Conservation (phyloP, 2,113 vertebrate species). For the Heloderma charlesbogerti region DNA sequence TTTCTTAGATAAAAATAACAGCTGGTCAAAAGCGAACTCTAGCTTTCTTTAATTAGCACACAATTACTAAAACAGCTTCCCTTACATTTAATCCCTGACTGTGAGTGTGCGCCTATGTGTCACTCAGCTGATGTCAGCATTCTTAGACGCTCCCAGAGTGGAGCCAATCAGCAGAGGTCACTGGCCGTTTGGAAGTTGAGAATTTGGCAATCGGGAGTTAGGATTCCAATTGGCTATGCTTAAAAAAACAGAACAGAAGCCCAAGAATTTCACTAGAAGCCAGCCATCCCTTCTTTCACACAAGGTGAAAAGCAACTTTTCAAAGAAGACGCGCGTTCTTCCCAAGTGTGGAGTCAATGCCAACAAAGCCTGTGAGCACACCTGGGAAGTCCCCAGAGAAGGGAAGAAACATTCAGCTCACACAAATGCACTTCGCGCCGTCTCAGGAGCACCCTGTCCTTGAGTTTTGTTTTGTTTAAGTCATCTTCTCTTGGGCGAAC, state of each 20-base stretch:
- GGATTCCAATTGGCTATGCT: not conserved
- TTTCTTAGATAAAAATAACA: not conserved
- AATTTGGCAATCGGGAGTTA: not conserved
- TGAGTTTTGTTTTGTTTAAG: too few relatives aligned
- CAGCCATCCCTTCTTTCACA: not conserved
- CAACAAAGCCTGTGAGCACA: not conserved
- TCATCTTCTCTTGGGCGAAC: not conserved
- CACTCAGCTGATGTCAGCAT: not conserved
- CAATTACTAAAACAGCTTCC: constrained; percentile 18
- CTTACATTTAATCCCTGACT: not conserved
- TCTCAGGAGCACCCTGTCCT: not conserved
- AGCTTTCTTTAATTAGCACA: not conserved
- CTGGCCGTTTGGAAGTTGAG: not conserved
- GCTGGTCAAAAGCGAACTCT: not conserved
- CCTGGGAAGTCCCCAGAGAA: not conserved
- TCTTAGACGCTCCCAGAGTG: not conserved
- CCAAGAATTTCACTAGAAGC: not conserved
- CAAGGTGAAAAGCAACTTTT: not conserved
- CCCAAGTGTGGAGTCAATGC: not conserved
- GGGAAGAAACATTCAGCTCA: not conserved
- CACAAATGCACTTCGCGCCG: not conserved
- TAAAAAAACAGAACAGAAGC: not conserved
- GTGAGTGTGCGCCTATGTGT: not conserved
- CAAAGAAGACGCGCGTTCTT: not conserved
- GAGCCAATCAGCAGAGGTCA: not conserved